phyloP scores from a whole-genome alignment of 2,113 vertebrate species.

The Ammodytes dubius region DNA sequence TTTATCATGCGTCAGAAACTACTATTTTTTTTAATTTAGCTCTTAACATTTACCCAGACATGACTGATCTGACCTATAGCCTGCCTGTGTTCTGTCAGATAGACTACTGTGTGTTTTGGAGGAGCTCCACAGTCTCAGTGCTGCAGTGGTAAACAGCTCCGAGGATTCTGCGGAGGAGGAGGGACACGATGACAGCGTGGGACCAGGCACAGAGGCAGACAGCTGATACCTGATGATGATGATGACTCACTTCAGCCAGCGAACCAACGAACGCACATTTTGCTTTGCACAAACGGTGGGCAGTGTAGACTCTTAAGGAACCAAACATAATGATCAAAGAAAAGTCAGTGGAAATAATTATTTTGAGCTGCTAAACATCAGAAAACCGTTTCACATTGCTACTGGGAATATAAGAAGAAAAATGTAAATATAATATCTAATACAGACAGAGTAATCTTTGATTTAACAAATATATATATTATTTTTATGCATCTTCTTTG shows the following conservation, averaged over 20 bases:
- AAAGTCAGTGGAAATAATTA: conserved; percentile 15
- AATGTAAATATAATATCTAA: background rate
- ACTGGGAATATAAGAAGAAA: background rate
- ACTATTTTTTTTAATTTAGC: background rate
- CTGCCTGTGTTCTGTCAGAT: conserved; percentile 67
- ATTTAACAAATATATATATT: background rate
- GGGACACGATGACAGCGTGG: conserved; percentile 47
- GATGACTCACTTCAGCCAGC: conserved; percentile 46
- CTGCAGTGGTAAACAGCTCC: conserved; percentile 81
- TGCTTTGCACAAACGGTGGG: conserved; percentile 55
- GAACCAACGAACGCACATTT: conserved; percentile 42
- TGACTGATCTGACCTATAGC: conserved; percentile 42
- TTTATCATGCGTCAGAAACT: background rate
- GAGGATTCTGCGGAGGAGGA: conserved; percentile 81
- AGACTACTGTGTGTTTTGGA: conserved; percentile 77
- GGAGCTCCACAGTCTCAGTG: conserved; percentile 81
- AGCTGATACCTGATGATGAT: conserved; percentile 55
- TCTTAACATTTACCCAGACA: conserved; percentile 24
- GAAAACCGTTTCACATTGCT: conserved; percentile 10
- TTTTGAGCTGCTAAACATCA: conserved; percentile 18
- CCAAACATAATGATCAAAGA: background rate
- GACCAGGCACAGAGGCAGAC: conserved; percentile 26
- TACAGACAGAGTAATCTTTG: background rate
- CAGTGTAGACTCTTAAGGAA: conserved; percentile 15
- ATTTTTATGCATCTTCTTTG: background rate